Evolutionary conservation across 1,140 invertebrate genomes (phyloP), one percentile per base, ranked within the genome.

Genomic region (Drosophila nigromelanica): DNA sequence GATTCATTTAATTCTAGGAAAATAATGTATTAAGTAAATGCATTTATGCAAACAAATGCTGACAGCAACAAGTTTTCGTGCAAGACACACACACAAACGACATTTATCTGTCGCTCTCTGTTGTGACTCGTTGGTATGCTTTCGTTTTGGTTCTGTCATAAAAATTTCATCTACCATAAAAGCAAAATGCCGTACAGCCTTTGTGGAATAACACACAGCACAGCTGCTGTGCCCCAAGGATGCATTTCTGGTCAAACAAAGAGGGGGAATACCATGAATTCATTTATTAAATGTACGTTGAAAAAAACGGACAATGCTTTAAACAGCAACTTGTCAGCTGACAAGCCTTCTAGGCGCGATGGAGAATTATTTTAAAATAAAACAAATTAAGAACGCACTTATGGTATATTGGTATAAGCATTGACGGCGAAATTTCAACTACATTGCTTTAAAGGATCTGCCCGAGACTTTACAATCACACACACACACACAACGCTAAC

Each of bases 381-480:
- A 66, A 76, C 73, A 90, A 90, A 90, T 90, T 90, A 90, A 90
- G 86, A 90, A 72, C 71, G 47, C 89, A 89, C 89, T 89, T 89
- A 86, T 24, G 21, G 21, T 24, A 24, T 89, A 89, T 82, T 78
- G 89, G 70, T 85, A 76, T 74, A 72, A 75, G 69, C 60, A 43
- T 40, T 55, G 47, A 27, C 10, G 14, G 35, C 52, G 21, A 10
- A 39, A 68, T 39, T 60, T 42, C 15, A 55, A 24, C 56, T 51
- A 42, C 14, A 11, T 27, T 67, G 30, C 45, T 60, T 60, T 59
- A 61, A 68, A 45, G 35, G n/a, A 58, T 30, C 15, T 42, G 8
- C 15, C 6, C 39, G 11, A 58, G n/a, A 40, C 50, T n/a, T 63
- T 35, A 47, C 52, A 54, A 47, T 37, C 51, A 35, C 47, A 37